Evolutionary conservation across 2,888 invertebrate genomes (phyloP).

Genomic region (Mythimna albipuncta): DNA sequence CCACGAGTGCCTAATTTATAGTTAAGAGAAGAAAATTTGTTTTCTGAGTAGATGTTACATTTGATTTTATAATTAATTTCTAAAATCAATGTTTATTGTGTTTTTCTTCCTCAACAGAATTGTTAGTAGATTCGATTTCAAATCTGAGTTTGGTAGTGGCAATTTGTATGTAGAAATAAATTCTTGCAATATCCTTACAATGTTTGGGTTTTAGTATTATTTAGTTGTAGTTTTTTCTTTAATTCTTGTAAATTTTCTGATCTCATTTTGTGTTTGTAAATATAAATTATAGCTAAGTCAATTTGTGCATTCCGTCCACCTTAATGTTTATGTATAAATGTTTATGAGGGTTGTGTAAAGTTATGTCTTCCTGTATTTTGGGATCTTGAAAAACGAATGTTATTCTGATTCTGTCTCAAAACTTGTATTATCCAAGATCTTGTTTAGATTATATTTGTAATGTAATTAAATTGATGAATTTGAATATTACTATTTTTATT

Average conservation of each 20-base stretch:
- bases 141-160: conserved; percentile 44
- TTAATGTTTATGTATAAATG: conserved; percentile 56
- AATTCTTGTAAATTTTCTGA: conserved; percentile 86
- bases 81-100: conserved; percentile 48
- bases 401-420: conserved; percentile 49
- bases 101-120: conserved; percentile 25
- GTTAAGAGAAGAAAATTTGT: conserved; percentile 24
- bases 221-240: conserved; percentile 70
- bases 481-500: conserved; percentile 35
- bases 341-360: conserved; percentile 65
- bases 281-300: conserved; percentile 75
- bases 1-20: conserved; percentile 46
- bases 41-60: conserved; percentile 36
- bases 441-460: conserved; percentile 64
- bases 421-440: conserved; percentile 65
- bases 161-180: conserved; percentile 60
- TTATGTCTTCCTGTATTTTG: conserved; percentile 63
- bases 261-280: conserved; percentile 86
- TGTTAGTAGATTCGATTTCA: conserved; percentile 31
- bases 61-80: conserved; percentile 42
- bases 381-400: conserved; percentile 43
- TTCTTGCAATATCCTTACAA: conserved; percentile 62
- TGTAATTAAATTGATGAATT: conserved; percentile 69
- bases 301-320: conserved; percentile 74
- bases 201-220: conserved; percentile 74